A percentile compares a stretch with the other conserved stretches of the same genome.
phyloP scores from a whole-genome alignment of 2,797 vertebrate genomes.

The Psittacula derbiana region DNA sequence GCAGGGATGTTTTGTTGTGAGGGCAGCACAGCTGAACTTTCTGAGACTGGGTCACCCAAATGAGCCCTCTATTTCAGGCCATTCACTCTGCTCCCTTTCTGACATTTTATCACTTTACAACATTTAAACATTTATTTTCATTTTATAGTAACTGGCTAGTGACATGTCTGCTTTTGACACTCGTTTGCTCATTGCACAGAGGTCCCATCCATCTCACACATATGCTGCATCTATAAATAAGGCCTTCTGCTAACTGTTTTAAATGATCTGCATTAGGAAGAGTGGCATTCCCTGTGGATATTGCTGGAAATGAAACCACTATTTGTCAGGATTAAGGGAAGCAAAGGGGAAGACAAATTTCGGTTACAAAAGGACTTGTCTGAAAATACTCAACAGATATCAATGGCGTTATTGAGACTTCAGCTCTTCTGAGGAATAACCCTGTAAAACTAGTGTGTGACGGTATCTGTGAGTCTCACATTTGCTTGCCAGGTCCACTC shows the following conservation, averaged over 20 bases:
- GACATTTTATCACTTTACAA: not conserved
- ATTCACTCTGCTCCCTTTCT: not conserved
- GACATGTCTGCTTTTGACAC: not conserved
- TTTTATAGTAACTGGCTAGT: not conserved
- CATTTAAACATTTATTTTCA: not conserved
- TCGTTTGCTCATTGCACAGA: not conserved
- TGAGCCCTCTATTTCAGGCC: not conserved
- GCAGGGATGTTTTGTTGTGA: not conserved
- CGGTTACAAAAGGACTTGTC: not conserved
- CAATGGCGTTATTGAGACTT: not conserved
- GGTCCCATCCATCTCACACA: not conserved
- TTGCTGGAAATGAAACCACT: not conserved
- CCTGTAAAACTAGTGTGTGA: not conserved
- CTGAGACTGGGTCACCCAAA: not conserved
- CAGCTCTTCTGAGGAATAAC: not conserved
- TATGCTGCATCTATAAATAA: not conserved
- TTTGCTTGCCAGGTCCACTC: not conserved
- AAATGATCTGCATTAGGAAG: not conserved
- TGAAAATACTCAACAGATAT: not conserved
- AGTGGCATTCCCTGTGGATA: not conserved
- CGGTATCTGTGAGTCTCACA: not conserved
- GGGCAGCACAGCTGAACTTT: not conserved
- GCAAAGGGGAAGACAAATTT: not conserved
- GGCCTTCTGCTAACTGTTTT: not conserved
- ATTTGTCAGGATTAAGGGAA: not conserved